Conservation (phyloP, 30 jellyfish, hydroid and myxozoan species). For the Aurelia sp. region DNA sequence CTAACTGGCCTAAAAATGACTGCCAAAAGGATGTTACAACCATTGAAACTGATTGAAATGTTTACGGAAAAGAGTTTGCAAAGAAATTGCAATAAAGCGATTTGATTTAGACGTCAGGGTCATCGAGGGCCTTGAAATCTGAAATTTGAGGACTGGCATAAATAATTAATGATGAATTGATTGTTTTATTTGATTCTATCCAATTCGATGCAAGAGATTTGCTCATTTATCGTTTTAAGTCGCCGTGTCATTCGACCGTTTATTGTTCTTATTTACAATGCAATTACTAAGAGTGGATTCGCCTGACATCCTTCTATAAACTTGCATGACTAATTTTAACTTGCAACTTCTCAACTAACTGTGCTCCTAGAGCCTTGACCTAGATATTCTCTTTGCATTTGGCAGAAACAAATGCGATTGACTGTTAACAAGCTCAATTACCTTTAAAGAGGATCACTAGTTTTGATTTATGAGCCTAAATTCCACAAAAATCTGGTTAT, state of each 20-base stretch:
- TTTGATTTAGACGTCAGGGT: slow-evolving; percentile 49
- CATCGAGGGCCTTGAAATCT: slow-evolving; percentile 50
- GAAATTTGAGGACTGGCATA: slow-evolving; percentile 23
- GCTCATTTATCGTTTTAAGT: slow-evolving; percentile 13
- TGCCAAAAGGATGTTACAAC: too few species aligned
- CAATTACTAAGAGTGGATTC: slow-evolving; percentile 2
- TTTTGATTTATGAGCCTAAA: too few species aligned
- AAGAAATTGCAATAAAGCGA: slow-evolving; percentile 24
- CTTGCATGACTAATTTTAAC: slow-evolving; percentile 19
- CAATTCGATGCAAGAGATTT: slow-evolving; percentile 34
- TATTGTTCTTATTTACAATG: slow-evolving; percentile 23
- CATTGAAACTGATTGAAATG: too few species aligned
- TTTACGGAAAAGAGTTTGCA: too few species aligned
- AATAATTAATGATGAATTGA: slow-evolving; percentile 18
- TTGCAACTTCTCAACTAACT: neutral
- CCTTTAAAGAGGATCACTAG: too few species aligned
- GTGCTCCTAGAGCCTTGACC: slow-evolving; percentile 32
- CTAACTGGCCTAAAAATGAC: too few species aligned
- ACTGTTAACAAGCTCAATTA: too few species aligned
- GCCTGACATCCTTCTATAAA: slow-evolving; percentile 29
- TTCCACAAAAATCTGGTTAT: too few species aligned
- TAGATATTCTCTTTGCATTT: slow-evolving; percentile 6
- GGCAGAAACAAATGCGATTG: too few species aligned
- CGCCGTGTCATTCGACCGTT: slow-evolving; percentile 52
- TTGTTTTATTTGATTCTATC: slow-evolving; percentile 6